Conservation (phyloP, 1,140 invertebrate species). For the Bathynomus jamesi region DNA sequence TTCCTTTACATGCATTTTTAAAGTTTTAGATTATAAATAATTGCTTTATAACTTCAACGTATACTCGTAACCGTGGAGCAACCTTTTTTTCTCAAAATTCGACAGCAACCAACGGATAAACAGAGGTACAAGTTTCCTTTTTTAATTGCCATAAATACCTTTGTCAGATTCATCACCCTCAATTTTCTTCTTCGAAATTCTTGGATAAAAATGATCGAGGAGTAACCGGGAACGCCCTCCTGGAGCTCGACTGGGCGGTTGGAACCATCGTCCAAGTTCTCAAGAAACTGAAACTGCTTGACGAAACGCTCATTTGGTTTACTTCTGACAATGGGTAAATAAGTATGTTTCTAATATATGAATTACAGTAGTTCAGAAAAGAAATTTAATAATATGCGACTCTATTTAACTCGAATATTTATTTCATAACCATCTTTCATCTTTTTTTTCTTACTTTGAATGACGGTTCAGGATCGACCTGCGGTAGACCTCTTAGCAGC, state of each 20-base stretch:
- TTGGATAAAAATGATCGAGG: background rate
- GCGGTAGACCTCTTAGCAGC: too few relatives aligned
- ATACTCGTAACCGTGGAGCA: too few relatives aligned
- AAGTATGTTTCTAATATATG: background rate
- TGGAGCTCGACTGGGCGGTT: conserved; percentile 26
- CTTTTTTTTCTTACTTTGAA: background rate
- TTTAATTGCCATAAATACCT: background rate
- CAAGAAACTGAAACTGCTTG: conserved; percentile 2
- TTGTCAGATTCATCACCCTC: conserved; percentile 21
- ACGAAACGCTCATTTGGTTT: conserved; percentile 34
- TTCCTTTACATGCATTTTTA: too few relatives aligned
- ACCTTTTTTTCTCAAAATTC: too few relatives aligned
- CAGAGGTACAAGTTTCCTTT: background rate
- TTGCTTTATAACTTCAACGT: too few relatives aligned
- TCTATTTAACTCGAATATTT: background rate
- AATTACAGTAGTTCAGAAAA: background rate
- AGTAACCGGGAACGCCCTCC: conserved; percentile 20
- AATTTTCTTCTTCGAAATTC: conserved; percentile 17
- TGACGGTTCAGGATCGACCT: too few relatives aligned
- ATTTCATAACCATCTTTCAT: background rate
- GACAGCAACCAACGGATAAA: too few relatives aligned
- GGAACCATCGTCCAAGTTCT: conserved; percentile 19
- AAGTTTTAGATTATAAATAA: too few relatives aligned
- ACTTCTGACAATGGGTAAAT: conserved; percentile 36
- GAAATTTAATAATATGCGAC: background rate